Conservation (phyloP, 2,888 invertebrate species). For the Malthinus seriepunctatus region DNA sequence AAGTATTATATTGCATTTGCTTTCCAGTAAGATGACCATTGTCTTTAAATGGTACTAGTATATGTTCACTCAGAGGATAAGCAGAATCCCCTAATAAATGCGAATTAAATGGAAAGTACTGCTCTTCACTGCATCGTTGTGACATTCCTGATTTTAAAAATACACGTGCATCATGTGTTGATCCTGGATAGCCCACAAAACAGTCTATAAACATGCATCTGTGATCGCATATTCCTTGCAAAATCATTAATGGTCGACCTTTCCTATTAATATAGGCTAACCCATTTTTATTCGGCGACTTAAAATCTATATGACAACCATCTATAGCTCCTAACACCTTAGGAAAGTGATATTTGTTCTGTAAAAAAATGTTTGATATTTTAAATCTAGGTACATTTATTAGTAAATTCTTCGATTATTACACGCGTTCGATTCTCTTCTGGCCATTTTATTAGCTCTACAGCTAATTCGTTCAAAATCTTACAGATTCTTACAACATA, state of each 20-base stretch:
- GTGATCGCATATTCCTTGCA: not conserved
- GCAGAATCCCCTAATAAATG: not conserved
- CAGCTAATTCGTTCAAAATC: not conserved
- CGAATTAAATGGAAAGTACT: not conserved
- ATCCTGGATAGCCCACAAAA: conserved; percentile 2
- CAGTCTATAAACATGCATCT: not conserved
- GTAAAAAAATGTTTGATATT: not conserved
- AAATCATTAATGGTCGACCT: not conserved
- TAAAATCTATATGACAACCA: not conserved
- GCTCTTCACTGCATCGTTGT: not conserved
- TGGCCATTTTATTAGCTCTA: not conserved
- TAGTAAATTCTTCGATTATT: not conserved
- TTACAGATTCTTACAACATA: not conserved
- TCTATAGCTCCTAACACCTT: not conserved
- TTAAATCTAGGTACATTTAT: no score
- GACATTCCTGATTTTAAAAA: not conserved
- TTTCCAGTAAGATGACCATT: not conserved
- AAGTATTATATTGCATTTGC: not conserved
- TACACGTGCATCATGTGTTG: conserved; percentile 2
- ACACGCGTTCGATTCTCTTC: not conserved
- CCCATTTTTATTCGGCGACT: not conserved
- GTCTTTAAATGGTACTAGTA: not conserved
- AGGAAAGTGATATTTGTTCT: not conserved
- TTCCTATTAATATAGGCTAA: not conserved
- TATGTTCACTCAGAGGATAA: not conserved